Evolutionary conservation across 2,888 invertebrate species (phyloP).

Genomic region (Andrena camellia): DNA sequence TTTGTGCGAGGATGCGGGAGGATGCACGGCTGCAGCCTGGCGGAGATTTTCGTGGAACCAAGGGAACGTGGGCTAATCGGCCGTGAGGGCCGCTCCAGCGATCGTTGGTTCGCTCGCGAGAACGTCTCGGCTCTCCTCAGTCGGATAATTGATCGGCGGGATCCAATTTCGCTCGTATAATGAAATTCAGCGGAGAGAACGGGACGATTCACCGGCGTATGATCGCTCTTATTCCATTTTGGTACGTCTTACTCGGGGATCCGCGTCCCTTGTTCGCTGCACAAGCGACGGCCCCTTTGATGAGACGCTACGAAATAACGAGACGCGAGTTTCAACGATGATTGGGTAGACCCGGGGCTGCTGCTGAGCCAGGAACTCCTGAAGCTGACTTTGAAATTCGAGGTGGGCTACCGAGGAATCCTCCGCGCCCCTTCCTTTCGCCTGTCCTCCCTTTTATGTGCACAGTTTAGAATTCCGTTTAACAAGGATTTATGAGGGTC

Average conservation of each 20-base stretch:
- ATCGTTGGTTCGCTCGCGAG: slow-evolving; percentile 32
- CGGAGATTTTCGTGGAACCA: slow-evolving; percentile 47
- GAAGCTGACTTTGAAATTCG: not conserved
- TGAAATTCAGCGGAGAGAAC: slow-evolving; percentile 74
- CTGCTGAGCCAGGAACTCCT: not conserved
- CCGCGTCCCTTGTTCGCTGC: not conserved
- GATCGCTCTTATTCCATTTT: slow-evolving; percentile 67
- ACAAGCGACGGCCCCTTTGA: not conserved
- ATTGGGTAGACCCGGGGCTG: not conserved
- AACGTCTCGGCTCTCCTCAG: slow-evolving; percentile 57
- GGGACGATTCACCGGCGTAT: slow-evolving; percentile 44
- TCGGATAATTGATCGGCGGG: slow-evolving; percentile 77
- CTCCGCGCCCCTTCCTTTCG: too few species aligned
- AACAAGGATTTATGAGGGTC: too few species aligned
- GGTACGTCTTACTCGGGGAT: not conserved
- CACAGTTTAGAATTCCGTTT: too few species aligned
- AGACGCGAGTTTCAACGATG: not conserved
- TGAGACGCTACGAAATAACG: slow-evolving; percentile 21
- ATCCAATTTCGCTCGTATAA: slow-evolving; percentile 78
- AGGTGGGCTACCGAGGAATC: too few species aligned
- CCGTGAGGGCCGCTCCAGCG: slow-evolving; percentile 55
- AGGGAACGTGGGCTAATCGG: slow-evolving; percentile 57
- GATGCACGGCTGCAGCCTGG: slow-evolving; percentile 23
- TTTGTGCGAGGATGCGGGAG: slow-evolving; percentile 3
- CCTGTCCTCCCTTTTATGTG: too few species aligned